Conservation (phyloP, 2,888 invertebrate species). For the Pheosia tremula region DNA sequence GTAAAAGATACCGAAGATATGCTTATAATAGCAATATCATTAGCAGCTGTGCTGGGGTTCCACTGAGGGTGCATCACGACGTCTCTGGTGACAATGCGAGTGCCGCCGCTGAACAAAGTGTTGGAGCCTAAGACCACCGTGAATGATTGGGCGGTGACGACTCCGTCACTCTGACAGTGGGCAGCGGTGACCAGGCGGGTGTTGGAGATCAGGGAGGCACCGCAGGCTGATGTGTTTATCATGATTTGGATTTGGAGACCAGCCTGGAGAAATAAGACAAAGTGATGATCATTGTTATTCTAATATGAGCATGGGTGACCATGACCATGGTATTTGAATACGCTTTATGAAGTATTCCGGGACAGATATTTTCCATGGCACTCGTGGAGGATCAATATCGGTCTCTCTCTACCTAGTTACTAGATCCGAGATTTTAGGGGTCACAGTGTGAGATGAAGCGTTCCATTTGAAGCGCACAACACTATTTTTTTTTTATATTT, state of each 20-base stretch:
- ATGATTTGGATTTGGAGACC: slow-evolving; percentile 56
- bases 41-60: slow-evolving; percentile 41
- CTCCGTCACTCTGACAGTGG: slow-evolving; percentile 54
- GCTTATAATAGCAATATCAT: slow-evolving; percentile 53
- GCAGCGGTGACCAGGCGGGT: slow-evolving; percentile 55
- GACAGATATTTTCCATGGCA: too few relatives aligned
- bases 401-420: slow-evolving; percentile 26
- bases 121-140: slow-evolving; percentile 60
- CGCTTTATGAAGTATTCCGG: too few relatives aligned
- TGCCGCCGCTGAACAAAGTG: slow-evolving; percentile 54
- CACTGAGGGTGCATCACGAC: slow-evolving; percentile 50
- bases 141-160: slow-evolving; percentile 42
- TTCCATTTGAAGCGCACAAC: too few relatives aligned
- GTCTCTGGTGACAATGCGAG: slow-evolving; percentile 37
- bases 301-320: too few relatives aligned
- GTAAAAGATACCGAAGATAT: slow-evolving; percentile 31
- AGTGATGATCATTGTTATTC: too few relatives aligned
- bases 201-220: slow-evolving; percentile 49
- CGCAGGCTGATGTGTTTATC: slow-evolving; percentile 55
- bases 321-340: too few relatives aligned
- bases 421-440: too few relatives aligned
- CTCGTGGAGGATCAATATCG: too few relatives aligned
- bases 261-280: slow-evolving; percentile 37
- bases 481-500: too few relatives aligned
- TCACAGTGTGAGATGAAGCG: too few relatives aligned